A percentile compares a stretch with the other conserved stretches of the same genome.
Evolutionary conservation across 2,888 invertebrate genomes (phyloP).

Genomic region (Nomada fucata): DNA sequence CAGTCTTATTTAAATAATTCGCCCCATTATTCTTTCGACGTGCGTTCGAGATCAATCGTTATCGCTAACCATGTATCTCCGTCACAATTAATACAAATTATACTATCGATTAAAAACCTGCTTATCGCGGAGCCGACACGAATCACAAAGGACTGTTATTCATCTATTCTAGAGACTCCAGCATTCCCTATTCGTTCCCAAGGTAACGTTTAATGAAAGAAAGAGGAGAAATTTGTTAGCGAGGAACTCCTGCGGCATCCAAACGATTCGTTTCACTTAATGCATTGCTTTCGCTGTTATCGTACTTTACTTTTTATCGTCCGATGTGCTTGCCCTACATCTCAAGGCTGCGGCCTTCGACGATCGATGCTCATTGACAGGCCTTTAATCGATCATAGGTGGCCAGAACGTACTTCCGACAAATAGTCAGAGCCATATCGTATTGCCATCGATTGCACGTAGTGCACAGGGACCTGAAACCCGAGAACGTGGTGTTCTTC

Average conservation of each 20-base stretch:
- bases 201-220: neutral
- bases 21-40: neutral
- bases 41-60: neutral
- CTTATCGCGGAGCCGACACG: neutral
- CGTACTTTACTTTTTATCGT: too few relatives aligned
- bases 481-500: constrained; percentile 99
- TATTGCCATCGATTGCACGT: constrained; percentile 98
- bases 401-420: constrained; percentile 96
- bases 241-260: neutral
- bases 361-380: constrained; percentile 12
- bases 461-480: constrained; percentile 97
- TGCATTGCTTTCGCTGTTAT: neutral
- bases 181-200: neutral
- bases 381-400: constrained; percentile 82
- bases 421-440: constrained; percentile 98
- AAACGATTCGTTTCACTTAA: neutral
- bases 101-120: constrained; percentile 4
- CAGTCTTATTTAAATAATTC: neutral
- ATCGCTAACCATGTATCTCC: neutral
- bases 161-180: neutral
- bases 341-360: neutral
- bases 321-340: neutral
- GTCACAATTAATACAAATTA: constrained; percentile 14
- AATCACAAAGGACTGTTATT: neutral
- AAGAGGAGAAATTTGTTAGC: neutral